Conservation (phyloP, 2,113 vertebrate genomes). For the Oceanodroma tethys region DNA sequence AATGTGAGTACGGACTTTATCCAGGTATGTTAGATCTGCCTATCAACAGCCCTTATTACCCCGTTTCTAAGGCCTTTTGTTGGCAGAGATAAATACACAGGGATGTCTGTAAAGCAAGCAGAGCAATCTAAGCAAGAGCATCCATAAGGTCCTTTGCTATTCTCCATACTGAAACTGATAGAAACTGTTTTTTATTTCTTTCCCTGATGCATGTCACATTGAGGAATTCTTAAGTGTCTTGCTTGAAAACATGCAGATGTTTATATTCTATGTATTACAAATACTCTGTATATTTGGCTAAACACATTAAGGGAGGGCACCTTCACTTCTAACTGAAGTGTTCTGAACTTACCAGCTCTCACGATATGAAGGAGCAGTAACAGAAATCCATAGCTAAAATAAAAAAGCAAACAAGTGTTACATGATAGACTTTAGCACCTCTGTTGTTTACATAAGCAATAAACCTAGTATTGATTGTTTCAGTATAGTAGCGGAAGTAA, state of each 20-base stretch:
- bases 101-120: neutral
- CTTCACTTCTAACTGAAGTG: neutral
- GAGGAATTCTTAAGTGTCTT: neutral
- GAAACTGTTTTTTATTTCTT: neutral
- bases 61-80: neutral
- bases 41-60: neutral
- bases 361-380: slow-evolving; percentile 43
- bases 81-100: neutral
- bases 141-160: neutral
- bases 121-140: neutral
- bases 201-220: neutral
- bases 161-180: neutral
- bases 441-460: neutral
- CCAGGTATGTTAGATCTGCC: neutral
- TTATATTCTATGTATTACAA: neutral
- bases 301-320: neutral
- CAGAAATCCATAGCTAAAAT: slow-evolving; percentile 22
- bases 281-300: neutral
- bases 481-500: neutral
- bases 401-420: neutral
- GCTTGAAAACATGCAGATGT: neutral
- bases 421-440: neutral
- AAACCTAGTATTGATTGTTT: neutral
- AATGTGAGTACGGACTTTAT: neutral
- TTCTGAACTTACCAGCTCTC: slow-evolving; percentile 60